Evolutionary conservation across 2,797 vertebrate genomes (phyloP), one percentile per base, ranked within the genome.

Genomic region (Mareca strepera): DNA sequence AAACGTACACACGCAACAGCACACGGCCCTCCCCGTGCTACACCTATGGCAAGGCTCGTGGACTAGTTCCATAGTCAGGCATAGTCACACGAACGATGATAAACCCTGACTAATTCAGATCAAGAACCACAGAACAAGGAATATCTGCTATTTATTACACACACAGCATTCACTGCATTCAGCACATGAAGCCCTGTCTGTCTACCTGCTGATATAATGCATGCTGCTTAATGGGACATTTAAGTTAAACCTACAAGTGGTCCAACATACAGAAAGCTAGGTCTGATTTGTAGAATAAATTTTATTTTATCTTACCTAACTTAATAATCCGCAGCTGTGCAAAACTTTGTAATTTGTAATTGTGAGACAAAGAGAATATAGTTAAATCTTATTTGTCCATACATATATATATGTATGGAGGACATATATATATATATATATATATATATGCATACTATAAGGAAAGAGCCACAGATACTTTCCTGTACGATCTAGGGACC

Each of bases 351-450:
- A 5, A 75, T 78, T 93, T 77, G 82, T 81, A 94, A 66, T 76
- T 33, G 64, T 12, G 87, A 94, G 35, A 90, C 90, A 94, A 93
- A 53, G 72, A 75, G 68, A 86, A 88, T 67, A 76, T 66, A 75
- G 64, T 89, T 91, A 84, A 82, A 88, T 56, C 68, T 43, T 70
- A 77, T 31, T n/a, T 39, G 29, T 39, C 48, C 16, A 0, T 37
- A 75, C 44, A 26, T 50, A 26, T 26, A 25, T 25, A 50, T 50
- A 50, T 52, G 7, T 50, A 13, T 25, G 11, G 23, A 13, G 16
- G 9, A 78, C 25, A 56, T 14, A 53, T 9, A 52, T 9, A 18
- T 22, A 9, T 26, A 37, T 37, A 9, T 18, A 17, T 21, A 8
- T 28, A 53, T 9, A 9, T 18, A 18, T 25, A 8, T 26, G n/a